phyloP scores from a whole-genome alignment of 2,888 invertebrate genomes.

The Acrobasis suavella region DNA sequence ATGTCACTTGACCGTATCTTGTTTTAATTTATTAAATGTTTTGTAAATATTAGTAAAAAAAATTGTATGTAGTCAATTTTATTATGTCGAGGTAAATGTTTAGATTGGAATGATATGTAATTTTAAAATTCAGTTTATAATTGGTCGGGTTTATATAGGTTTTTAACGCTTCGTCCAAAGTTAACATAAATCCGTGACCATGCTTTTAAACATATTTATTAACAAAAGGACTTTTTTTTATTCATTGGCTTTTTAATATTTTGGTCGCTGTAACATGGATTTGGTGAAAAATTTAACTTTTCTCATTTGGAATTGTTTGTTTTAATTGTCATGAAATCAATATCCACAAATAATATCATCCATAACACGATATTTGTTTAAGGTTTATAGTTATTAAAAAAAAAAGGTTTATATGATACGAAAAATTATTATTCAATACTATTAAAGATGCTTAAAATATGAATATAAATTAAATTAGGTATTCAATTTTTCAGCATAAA shows the following conservation, averaged over 20 bases:
- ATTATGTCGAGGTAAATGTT: background rate
- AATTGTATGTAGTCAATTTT: background rate
- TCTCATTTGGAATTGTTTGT: slow-evolving; percentile 38
- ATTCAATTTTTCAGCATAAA: background rate
- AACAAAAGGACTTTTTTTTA: slow-evolving; percentile 45
- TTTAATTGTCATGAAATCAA: slow-evolving; percentile 11
- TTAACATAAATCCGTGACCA: slow-evolving; percentile 45
- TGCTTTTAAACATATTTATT: slow-evolving; percentile 56
- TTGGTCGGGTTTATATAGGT: slow-evolving; percentile 44
- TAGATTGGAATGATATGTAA: slow-evolving; percentile 39
- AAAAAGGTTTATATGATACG: background rate
- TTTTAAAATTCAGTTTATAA: slow-evolving; percentile 5
- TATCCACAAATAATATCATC: background rate
- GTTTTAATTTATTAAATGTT: background rate
- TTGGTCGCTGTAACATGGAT: slow-evolving; percentile 57
- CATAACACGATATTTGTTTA: slow-evolving; percentile 1
- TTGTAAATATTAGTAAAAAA: slow-evolving; percentile 28
- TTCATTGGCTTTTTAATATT: slow-evolving; percentile 56
- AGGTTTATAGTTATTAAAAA: slow-evolving; percentile 6
- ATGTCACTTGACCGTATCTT: background rate
- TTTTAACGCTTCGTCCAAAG: slow-evolving; percentile 56
- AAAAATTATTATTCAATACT: background rate
- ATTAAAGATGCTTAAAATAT: background rate
- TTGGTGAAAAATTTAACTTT: slow-evolving; percentile 57
- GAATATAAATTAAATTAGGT: no score